Percentiles rank a stretch among this genome's conserved stretches.
These are phyloP conservation scores for Balaeniceps rex DNA, from an alignment of 2,113 vertebrate genomes.

Conservation along the genomic window DNA sequence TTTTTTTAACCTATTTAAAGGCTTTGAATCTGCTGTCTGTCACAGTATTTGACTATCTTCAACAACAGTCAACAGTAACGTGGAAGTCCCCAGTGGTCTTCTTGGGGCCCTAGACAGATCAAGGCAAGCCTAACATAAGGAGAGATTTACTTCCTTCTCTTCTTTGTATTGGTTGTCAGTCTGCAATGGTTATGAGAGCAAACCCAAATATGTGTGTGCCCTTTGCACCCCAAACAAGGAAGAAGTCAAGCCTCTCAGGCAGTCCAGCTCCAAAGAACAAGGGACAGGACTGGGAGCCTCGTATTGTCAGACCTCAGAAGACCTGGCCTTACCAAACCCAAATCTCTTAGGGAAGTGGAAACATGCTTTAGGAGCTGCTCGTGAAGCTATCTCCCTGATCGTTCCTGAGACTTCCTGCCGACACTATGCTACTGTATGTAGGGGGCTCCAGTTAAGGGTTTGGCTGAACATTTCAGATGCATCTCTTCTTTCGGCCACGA, in stretches of 20 bases:
- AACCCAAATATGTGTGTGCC: neutral
- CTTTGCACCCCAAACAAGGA: neutral
- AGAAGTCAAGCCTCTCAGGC: neutral
- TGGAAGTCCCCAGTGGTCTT: neutral
- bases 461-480: neutral
- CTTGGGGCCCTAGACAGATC: neutral
- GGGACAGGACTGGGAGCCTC: neutral
- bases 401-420: neutral
- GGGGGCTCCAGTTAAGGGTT: neutral
- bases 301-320: neutral
- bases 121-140: neutral
- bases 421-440: rapidly evolving
- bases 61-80: neutral
- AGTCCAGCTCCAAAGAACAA: neutral
- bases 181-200: neutral
- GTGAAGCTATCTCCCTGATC: neutral
- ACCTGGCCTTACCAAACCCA: neutral
- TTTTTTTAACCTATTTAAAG: constrained; percentile 41
- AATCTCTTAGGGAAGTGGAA: neutral
- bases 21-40: neutral
- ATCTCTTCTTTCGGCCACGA: neutral
- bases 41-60: neutral
- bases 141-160: neutral
- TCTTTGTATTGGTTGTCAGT: neutral
- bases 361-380: neutral